Base-by-base conservation (phyloP, 1,140 invertebrate genomes). In the Leptopilina boulardi region DNA sequence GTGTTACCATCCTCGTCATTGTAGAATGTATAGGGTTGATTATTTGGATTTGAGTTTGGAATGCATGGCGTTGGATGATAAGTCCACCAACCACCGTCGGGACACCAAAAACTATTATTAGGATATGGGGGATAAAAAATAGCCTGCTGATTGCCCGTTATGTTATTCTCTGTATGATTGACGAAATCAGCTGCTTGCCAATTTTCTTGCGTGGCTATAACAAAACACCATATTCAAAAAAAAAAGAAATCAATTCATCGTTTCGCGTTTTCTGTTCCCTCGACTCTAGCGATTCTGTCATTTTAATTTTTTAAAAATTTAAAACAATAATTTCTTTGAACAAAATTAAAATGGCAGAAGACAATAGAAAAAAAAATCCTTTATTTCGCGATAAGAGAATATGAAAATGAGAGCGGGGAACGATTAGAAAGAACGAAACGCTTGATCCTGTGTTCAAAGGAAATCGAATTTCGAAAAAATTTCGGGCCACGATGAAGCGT, bases 131-230 rank as follows among this genome's bases (percentile, higher is more conserved):
- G 72, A 23, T 84, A 85, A 81, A 84, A 85, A 81, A 87, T 56
- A 85, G 79, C 81, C 78, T 89, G 89, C 85, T 89, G 89, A 88
- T 89, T 90, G 85, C 82, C 87, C 83, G 83, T 85, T 81, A 87
- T 82, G 84, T 80, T 88, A 90, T 83, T 90, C 84, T 88, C 86
- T 77, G 83, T 87, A 87, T 83, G 85, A 84, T 82, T 86, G 87
- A 84, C 83, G 86, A 86, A 87, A 88, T 89, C 88, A 86, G 87
- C 86, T 89, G 87, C 86, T 89, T 88, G 88, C 84, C 84, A 86
- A 89, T 87, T 88, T 85, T 90, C 89, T 90, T 88, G 89, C 83
- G 82, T 88, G 82, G 87, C 89, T 90, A 90, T 86, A 91, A 91
- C 89, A 90, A 87, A 91, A 90, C 81, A 89, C 87, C 87, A 79